A percentile compares a stretch with the other conserved stretches of the same genome.
Evolutionary conservation across 2,797 vertebrate species (phyloP).

Genomic region (Xiphophorus birchmanni): DNA sequence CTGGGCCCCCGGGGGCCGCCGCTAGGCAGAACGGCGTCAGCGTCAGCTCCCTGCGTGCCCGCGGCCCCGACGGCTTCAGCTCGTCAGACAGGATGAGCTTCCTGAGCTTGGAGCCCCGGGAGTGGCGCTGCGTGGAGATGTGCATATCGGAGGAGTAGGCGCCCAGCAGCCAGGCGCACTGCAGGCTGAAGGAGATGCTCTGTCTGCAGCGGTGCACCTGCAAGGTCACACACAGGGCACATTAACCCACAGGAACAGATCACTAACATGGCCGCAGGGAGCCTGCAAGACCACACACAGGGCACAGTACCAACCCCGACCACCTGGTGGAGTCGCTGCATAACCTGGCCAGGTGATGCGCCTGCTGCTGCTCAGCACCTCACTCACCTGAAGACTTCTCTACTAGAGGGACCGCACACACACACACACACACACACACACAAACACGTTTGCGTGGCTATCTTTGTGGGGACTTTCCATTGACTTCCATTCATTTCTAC

Average conservation of each 20-base stretch:
- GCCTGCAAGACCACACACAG: too few species aligned
- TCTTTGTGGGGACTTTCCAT: too few species aligned
- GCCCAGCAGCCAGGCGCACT: conserved; percentile 92
- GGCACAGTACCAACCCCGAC: too few species aligned
- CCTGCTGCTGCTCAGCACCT: not conserved
- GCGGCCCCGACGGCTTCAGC: conserved; percentile 86
- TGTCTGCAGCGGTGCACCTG: conserved; percentile 93
- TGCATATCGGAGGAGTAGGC: conserved; percentile 98
- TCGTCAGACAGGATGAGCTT: conserved; percentile 95
- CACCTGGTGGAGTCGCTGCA: too few species aligned
- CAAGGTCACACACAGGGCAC: not conserved
- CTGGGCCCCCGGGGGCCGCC: conserved; percentile 45
- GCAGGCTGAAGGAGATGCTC: conserved; percentile 94
- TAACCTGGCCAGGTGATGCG: not conserved
- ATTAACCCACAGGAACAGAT: not conserved
- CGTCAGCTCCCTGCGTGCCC: conserved; percentile 77
- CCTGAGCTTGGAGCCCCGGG: conserved; percentile 92
- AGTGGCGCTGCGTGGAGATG: conserved; percentile 96
- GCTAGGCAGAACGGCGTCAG: conserved; percentile 81
- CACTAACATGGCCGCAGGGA: not conserved
- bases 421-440: too few species aligned
- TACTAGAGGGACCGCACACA: too few species aligned
- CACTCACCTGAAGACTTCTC: too few species aligned
- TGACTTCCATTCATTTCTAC: too few species aligned
- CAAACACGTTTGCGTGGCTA: too few species aligned